A percentile compares a stretch with the other conserved stretches of the same genome.
phyloP scores from a whole-genome alignment of 2,797 vertebrate species.

The Argyrosomus regius region DNA sequence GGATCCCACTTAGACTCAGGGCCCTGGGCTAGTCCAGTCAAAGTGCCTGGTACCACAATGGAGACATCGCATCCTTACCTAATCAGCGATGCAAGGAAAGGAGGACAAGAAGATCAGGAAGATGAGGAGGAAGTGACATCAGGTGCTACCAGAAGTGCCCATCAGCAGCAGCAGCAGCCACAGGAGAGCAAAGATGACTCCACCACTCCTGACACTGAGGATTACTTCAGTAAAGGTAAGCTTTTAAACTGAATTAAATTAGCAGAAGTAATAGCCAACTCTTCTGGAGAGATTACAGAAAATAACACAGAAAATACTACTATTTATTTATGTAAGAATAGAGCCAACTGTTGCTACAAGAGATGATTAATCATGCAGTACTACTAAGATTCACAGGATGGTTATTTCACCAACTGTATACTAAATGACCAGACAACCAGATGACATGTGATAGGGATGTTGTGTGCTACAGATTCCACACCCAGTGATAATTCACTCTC shows the following conservation, averaged over 20 bases:
- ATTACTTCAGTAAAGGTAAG: slow-evolving; percentile 93
- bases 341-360: background rate
- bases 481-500: slow-evolving; percentile 95
- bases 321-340: background rate
- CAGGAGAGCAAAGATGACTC: slow-evolving; percentile 90
- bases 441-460: slow-evolving; percentile 67
- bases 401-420: slow-evolving; percentile 38
- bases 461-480: slow-evolving; percentile 90
- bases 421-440: slow-evolving; percentile 60
- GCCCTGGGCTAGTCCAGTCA: slow-evolving; percentile 88
- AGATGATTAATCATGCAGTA: background rate
- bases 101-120: slow-evolving; percentile 74
- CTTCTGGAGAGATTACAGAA: slow-evolving; percentile 9
- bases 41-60: slow-evolving; percentile 92
- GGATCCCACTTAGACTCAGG: slow-evolving; percentile 85
- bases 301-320: background rate
- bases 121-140: slow-evolving; percentile 90
- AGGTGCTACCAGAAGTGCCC: slow-evolving; percentile 98
- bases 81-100: slow-evolving; percentile 86
- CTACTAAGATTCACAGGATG: background rate
- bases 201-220: slow-evolving; percentile 88
- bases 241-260: slow-evolving; percentile 13
- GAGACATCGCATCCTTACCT: slow-evolving; percentile 89
- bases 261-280: background rate
- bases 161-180: slow-evolving; percentile 79